Conservation (phyloP, 2,113 vertebrate genomes). For the Mus musculus region DNA sequence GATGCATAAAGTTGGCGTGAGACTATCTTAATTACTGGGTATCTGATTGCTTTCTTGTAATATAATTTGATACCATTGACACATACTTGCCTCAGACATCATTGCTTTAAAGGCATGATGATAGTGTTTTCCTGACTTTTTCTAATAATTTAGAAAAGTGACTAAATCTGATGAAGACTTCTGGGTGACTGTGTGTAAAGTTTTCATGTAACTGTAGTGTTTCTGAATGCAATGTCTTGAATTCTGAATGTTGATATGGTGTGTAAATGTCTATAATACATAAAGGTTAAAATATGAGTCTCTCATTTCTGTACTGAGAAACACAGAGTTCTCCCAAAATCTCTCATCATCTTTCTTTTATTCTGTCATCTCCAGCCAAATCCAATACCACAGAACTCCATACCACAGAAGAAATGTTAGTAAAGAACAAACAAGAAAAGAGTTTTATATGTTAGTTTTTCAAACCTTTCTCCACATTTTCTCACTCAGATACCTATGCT, state of each 20-base stretch:
- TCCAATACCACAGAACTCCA: neutral
- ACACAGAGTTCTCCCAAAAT: neutral
- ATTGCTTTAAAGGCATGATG: conserved; percentile 83
- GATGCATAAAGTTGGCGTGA: conserved; percentile 69
- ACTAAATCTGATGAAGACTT: conserved; percentile 78
- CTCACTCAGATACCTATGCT: neutral
- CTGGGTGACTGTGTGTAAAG: conserved; percentile 47
- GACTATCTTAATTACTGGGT: conserved; percentile 71
- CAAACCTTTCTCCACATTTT: conserved; percentile 4
- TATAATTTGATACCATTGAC: conserved; percentile 66
- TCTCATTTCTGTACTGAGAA: neutral
- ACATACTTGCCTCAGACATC: conserved; percentile 84
- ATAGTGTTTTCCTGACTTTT: conserved; percentile 85
- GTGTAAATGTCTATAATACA: conserved; percentile 48
- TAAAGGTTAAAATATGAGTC: conserved; percentile 75
- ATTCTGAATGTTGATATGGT: conserved; percentile 74
- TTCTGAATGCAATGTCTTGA: conserved; percentile 80
- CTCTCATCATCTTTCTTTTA: neutral
- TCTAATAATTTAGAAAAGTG: conserved; percentile 85
- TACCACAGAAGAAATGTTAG: neutral
- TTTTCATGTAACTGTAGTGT: conserved; percentile 84
- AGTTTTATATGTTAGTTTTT: conserved; percentile 38
- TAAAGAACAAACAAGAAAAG: neutral
- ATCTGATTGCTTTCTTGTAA: conserved; percentile 72
- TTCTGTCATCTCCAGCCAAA: conserved; percentile 3